phyloP scores from a whole-genome alignment of 2,113 vertebrate genomes.

The Zootoca vivipara region DNA sequence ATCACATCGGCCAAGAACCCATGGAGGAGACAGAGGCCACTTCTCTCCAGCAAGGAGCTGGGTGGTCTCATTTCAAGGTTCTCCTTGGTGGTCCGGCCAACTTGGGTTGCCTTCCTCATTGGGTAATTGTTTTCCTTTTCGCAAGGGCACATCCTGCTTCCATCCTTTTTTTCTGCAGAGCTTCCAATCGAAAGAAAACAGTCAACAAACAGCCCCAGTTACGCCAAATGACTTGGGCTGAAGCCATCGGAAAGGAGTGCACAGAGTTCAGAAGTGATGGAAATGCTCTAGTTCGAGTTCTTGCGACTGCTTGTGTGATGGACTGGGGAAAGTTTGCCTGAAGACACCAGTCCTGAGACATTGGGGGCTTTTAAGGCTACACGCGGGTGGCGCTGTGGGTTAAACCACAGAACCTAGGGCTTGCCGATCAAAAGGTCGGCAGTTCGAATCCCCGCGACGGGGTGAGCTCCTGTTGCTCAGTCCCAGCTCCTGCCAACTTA shows the following conservation, averaged over 20 bases:
- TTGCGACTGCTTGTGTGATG: neutral
- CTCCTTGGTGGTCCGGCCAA: conserved; percentile 60
- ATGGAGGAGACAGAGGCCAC: conserved; percentile 21
- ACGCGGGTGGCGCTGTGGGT: too few species aligned
- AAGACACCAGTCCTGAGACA: too few species aligned
- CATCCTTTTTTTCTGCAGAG: conserved; percentile 8
- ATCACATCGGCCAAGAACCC: conserved; percentile 39
- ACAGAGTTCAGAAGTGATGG: neutral
- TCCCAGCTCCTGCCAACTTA: too few species aligned
- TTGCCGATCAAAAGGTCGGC: too few species aligned
- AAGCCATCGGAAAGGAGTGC: conserved; percentile 8
- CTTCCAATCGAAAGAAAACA: conserved; percentile 1
- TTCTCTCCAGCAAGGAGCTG: conserved; percentile 37
- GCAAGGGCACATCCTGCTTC: neutral
- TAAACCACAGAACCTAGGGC: too few species aligned
- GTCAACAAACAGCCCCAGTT: neutral
- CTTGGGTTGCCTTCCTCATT: conserved; percentile 23
- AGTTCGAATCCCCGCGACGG: too few species aligned
- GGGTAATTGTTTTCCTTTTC: neutral
- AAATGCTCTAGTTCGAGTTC: neutral
- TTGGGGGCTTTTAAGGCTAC: too few species aligned
- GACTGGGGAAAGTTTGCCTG: neutral
- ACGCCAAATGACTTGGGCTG: neutral
- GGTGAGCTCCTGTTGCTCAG: too few species aligned
- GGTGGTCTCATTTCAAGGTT: conserved; percentile 65